These are phyloP conservation scores for Syrphus vitripennis DNA, from an alignment of 2,888 invertebrate species.

Conservation along the genomic window DNA sequence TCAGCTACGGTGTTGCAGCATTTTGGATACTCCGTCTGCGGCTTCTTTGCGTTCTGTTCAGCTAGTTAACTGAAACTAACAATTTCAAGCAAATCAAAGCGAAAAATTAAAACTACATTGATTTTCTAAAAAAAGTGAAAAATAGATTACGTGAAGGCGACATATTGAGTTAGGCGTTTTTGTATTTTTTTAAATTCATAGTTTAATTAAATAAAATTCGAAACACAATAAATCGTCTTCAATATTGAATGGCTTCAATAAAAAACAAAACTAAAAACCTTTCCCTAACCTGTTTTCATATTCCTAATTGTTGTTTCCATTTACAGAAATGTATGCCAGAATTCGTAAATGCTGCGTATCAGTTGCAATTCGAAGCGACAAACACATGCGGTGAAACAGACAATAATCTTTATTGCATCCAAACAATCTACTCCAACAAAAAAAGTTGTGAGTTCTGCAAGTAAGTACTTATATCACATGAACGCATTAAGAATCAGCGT, in stretches of 20 bases:
- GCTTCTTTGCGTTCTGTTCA: no score
- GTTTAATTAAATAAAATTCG: no score
- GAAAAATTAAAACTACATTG: no score
- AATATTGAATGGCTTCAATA: no score
- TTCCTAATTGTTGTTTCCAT: slow-evolving; percentile 81
- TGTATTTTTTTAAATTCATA: background rate
- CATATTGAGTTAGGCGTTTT: no score
- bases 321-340: slow-evolving; percentile 96
- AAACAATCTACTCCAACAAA: slow-evolving; percentile 89
- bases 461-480: slow-evolving; percentile 78
- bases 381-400: slow-evolving; percentile 96
- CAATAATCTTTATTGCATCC: slow-evolving; percentile 92
- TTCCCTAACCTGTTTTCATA: background rate
- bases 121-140: no score
- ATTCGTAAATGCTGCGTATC: slow-evolving; percentile 98
- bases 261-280: background rate
- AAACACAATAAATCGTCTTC: no score
- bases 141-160: no score
- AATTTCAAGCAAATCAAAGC: background rate
- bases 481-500: slow-evolving; percentile 33
- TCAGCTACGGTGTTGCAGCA: no score
- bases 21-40: no score
- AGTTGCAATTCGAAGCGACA: slow-evolving; percentile 93
- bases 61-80: background rate
- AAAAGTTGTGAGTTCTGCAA: slow-evolving; percentile 92